phyloP scores from a whole-genome alignment of 2,888 invertebrate genomes.

The Mimumesa dahlbomi region DNA sequence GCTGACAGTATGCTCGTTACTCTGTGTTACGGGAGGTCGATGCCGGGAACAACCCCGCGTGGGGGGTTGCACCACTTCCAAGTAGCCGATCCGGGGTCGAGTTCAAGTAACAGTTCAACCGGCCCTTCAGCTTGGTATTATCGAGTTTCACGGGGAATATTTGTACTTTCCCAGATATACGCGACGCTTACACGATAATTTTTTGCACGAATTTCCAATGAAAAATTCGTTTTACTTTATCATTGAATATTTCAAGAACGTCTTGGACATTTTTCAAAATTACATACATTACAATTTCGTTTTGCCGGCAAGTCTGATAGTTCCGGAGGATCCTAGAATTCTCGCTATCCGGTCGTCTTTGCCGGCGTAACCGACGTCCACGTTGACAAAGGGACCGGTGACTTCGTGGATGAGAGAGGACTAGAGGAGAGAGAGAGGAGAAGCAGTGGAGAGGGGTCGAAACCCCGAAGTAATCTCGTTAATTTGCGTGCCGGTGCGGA shows the following conservation, averaged over 20 bases:
- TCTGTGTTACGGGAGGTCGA: slow-evolving; percentile 57
- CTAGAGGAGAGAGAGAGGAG: slow-evolving; percentile 10
- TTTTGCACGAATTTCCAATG: neutral
- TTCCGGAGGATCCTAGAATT: neutral
- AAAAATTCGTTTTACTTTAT: no score
- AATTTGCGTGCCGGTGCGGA: slow-evolving; percentile 66
- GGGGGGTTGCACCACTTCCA: slow-evolving; percentile 27
- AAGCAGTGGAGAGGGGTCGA: slow-evolving; percentile 12
- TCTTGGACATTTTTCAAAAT: no score
- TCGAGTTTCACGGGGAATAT: no score
- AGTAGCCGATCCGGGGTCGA: slow-evolving; percentile 30
- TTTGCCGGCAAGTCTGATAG: no score
- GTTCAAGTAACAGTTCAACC: slow-evolving; percentile 45
- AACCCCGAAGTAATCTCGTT: slow-evolving; percentile 68
- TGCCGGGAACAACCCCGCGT: slow-evolving; percentile 15
- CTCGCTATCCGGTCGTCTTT: neutral
- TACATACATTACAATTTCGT: no score
- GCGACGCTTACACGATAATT: no score
- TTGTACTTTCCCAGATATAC: no score
- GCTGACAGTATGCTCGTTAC: slow-evolving; percentile 64
- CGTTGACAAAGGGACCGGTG: slow-evolving; percentile 48
- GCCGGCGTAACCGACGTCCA: slow-evolving; percentile 15
- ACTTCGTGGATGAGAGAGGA: slow-evolving; percentile 23
- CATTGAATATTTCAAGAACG: no score
- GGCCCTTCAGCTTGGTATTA: neutral